Evolutionary conservation across 2,888 invertebrate species (phyloP).

Genomic region (Rhingia rostrata): DNA sequence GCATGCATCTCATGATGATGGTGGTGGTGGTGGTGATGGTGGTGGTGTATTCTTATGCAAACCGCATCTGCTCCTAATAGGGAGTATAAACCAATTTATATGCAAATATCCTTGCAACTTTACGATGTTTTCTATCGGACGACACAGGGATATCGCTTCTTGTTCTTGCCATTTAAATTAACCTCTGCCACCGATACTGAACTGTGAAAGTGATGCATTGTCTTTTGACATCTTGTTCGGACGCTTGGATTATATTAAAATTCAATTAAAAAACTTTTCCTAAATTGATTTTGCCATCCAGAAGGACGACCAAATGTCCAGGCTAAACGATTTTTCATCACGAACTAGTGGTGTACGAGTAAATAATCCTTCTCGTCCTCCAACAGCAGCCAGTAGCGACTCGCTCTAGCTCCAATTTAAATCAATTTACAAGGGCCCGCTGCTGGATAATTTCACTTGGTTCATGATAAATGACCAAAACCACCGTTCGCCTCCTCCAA

Average conservation of each 20-base stretch:
- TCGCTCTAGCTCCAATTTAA: neutral
- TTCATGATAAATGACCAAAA: constrained; percentile 30
- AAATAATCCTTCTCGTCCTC: neutral
- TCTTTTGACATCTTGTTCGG: constrained; percentile 63
- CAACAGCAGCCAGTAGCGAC: neutral
- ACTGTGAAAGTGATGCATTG: constrained; percentile 61
- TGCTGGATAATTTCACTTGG: constrained; percentile 7
- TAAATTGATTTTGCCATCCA: constrained; percentile 40
- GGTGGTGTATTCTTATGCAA: constrained; percentile 40
- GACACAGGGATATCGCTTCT: constrained; percentile 41
- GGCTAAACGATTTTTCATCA: neutral
- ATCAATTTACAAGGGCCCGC: constrained; percentile 8
- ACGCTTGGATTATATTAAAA: constrained; percentile 58
- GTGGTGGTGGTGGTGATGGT: neutral
- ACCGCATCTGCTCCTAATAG: constrained; percentile 62
- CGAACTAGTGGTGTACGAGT: neutral
- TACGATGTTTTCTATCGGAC: constrained; percentile 54
- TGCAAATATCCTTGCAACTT: constrained; percentile 70
- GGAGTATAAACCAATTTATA: constrained; percentile 66
- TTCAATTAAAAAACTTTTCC: constrained; percentile 67
- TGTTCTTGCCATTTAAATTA: constrained; percentile 70
- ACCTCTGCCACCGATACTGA: constrained; percentile 53
- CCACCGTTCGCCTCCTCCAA: neutral
- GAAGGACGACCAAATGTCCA: neutral
- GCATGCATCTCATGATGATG: constrained; percentile 41